These are phyloP conservation scores for Phoenoteleia sp. DNA, from an alignment of 2,888 invertebrate species.

Conservation along the genomic window DNA sequence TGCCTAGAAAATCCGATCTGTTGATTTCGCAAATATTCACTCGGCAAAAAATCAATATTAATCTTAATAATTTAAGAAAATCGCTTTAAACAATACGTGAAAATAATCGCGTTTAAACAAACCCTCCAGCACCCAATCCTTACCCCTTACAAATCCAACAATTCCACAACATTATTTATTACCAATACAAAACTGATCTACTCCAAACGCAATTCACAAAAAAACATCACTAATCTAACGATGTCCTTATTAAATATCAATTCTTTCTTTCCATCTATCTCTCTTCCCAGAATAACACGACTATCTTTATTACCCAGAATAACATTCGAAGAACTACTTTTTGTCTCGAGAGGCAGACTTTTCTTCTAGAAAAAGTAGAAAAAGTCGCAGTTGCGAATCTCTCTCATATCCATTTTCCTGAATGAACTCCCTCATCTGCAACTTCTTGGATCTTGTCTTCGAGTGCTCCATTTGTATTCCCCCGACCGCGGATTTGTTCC, in stretches of 20 bases:
- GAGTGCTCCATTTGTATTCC: constrained; percentile 32
- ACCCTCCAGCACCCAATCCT: neutral
- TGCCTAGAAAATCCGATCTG: constrained; percentile 24
- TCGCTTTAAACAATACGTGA: neutral
- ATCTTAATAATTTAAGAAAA: neutral
- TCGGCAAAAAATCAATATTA: constrained; percentile 28
- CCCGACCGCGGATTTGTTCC: constrained; percentile 45
- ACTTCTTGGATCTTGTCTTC: constrained; percentile 29
- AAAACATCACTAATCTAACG: too few relatives aligned
- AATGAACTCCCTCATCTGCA: constrained; percentile 26
- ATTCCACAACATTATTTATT: too few relatives aligned
- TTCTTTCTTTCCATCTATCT: neutral
- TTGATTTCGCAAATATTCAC: constrained; percentile 16
- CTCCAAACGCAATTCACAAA: too few relatives aligned
- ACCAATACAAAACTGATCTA: too few relatives aligned
- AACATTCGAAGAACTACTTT: neutral
- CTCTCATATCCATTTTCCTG: neutral
- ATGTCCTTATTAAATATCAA: neutral
- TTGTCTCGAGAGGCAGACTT: neutral
- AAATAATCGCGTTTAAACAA: neutral
- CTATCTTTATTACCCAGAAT: neutral
- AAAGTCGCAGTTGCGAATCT: neutral
- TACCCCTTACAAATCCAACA: too few relatives aligned
- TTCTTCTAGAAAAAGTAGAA: neutral
- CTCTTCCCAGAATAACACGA: neutral